Conservation (phyloP, 2,113 vertebrate species). For the Caranx melampygus region DNA sequence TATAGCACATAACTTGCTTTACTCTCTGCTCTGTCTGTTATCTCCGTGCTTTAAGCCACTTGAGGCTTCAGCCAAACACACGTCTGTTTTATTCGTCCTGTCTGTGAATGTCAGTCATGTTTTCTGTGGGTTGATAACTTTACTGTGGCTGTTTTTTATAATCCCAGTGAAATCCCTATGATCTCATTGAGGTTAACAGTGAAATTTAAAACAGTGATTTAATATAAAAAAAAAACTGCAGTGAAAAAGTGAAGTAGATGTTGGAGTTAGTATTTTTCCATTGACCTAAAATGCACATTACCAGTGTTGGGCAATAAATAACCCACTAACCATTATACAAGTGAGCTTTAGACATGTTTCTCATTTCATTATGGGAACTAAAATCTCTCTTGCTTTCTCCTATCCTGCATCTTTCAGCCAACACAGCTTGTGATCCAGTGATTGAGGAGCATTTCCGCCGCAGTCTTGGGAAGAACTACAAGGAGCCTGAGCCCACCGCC, state of each 20-base stretch:
- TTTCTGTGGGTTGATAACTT: conserved; percentile 57
- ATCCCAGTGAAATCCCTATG: conserved; percentile 60
- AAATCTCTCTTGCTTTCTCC: conserved; percentile 1
- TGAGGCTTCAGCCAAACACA: conserved; percentile 4
- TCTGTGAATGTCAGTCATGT: conserved; percentile 34
- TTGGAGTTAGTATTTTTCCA: conserved; percentile 41
- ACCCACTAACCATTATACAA: conserved; percentile 13
- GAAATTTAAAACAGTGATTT: conserved; percentile 59
- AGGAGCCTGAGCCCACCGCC: conserved; percentile 92
- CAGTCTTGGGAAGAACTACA: conserved; percentile 98
- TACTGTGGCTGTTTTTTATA: conserved; percentile 56
- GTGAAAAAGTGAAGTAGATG: conserved; percentile 43
- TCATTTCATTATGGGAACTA: conserved; percentile 28
- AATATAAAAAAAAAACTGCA: conserved; percentile 23
- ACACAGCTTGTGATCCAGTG: conserved; percentile 92
- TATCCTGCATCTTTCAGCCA: conserved; percentile 75
- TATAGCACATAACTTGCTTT: background rate
- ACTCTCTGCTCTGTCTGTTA: conserved; percentile 27
- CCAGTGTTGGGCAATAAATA: conserved; percentile 32
- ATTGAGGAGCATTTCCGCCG: conserved; percentile 99
- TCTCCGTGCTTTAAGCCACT: conserved; percentile 19
- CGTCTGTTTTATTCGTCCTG: conserved; percentile 28
- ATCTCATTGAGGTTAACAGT: conserved; percentile 70
- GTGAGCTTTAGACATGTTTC: conserved; percentile 17
- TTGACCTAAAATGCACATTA: conserved; percentile 40